Base-by-base conservation (phyloP, 2,797 vertebrate species). In the Corythornis leucogaster region DNA sequence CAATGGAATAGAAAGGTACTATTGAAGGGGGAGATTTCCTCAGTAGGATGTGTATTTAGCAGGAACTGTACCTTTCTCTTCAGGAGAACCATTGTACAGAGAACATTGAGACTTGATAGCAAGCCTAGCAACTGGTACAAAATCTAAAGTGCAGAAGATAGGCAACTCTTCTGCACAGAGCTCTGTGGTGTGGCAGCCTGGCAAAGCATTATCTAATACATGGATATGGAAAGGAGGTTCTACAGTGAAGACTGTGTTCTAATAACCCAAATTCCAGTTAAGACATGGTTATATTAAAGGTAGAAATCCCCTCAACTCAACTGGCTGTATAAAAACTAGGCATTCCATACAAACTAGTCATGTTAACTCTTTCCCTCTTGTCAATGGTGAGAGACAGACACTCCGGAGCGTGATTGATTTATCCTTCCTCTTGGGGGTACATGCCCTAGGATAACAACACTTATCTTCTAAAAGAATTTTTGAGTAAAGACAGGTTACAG, bases 101-200 rank as follows among this genome's bases (percentile, higher is more conserved):
- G 40, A 67, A 80, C 55, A 51, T 43, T 5, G 17, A 74, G 24
- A 33, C 9, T 63, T 74, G 30, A 88, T 28, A 74, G 20, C 30
- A 48, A 85, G 17, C 15, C 8, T 55, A 28, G 31, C 67, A 35
- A 35, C 55, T 83, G 46, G 30, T 12, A 62, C 4, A 62, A 48
- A 66, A 73, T 30, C 11, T 38, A 33, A 54, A 21, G 22, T 46
- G 26, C 25, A 51, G 33, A 54, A 70, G 48, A 48, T 1, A 30
- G 19, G n/a, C 43, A 66, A 30, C 20, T 48, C 21, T 55, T 31
- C 43, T 54, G 26, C 40, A 43, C 31, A 31, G 30, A 78, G n/a
- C 31, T 78, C 31, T 10, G n/a, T 0, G 0, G 12, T 3, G 1
- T 26, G 35, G 31, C 59, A 62, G 35, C 7, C 31, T 85, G 55